Percentiles rank a stretch among this genome's conserved stretches.
phyloP scores from a whole-genome alignment of 2,113 vertebrate genomes.

The Camelus dromedarius region DNA sequence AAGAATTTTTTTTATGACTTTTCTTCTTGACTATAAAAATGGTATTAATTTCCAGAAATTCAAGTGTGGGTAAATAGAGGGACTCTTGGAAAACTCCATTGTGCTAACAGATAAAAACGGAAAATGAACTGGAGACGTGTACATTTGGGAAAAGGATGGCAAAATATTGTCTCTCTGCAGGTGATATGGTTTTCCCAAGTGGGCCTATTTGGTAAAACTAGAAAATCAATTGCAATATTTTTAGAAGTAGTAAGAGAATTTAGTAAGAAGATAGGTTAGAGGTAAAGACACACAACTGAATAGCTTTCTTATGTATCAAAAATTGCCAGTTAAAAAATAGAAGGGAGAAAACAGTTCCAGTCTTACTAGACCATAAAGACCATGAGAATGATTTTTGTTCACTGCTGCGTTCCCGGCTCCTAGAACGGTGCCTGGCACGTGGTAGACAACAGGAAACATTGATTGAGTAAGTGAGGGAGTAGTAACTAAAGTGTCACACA shows the following conservation, averaged over 20 bases:
- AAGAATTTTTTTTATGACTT: not conserved
- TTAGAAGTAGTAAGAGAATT: conserved; percentile 3
- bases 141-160: not conserved
- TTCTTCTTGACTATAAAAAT: not conserved
- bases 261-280: conserved; percentile 12
- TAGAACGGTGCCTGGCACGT: not conserved
- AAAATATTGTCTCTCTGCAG: not conserved
- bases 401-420: not conserved
- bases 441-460: not conserved
- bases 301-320: not conserved
- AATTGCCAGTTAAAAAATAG: not conserved
- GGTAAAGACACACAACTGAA: not conserved
- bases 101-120: not conserved
- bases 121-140: not conserved
- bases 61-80: not conserved
- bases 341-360: not conserved
- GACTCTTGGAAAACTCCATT: not conserved
- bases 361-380: not conserved
- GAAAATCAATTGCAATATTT: not conserved
- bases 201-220: not conserved
- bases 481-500: not conserved
- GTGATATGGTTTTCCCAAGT: not conserved
- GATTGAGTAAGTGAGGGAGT: not conserved
- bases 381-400: not conserved
- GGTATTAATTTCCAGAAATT: conserved; percentile 43